Percentiles rank a stretch among this genome's conserved stretches.
phyloP scores from a whole-genome alignment of 2,113 vertebrate species.

The Arvicanthis niloticus region DNA sequence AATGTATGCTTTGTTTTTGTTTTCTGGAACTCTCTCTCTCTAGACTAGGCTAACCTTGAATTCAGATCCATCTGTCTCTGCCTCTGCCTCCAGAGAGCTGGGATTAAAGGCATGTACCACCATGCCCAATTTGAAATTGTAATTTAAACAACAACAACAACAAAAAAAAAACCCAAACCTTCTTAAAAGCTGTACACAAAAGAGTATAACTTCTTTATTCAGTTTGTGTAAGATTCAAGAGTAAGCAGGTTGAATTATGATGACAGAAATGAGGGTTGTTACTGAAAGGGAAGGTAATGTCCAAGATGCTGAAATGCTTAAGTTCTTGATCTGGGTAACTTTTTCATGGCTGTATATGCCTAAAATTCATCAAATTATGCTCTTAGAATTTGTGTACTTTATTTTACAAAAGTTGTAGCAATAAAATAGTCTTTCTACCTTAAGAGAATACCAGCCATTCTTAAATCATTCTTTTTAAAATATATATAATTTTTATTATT shows the following conservation, averaged over 20 bases:
- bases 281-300: neutral
- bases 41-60: neutral
- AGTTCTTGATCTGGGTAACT: constrained; percentile 50
- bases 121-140: neutral
- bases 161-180: neutral
- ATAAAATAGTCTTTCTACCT: neutral
- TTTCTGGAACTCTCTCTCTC: neutral
- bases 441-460: constrained; percentile 28
- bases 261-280: neutral
- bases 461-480: neutral
- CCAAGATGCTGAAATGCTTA: constrained; percentile 14
- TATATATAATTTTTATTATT: no score
- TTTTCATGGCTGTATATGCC: neutral
- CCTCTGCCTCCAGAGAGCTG: neutral
- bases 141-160: neutral
- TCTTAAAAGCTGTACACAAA: neutral
- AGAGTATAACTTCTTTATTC: neutral
- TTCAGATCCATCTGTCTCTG: neutral
- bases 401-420: constrained; percentile 45
- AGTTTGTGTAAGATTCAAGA: constrained; percentile 31
- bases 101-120: neutral
- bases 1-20: neutral
- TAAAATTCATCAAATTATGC: constrained; percentile 36
- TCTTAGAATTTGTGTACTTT: constrained; percentile 54
- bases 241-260: neutral